Base-by-base conservation (phyloP, 2,113 vertebrate species). In the Bothrops jararaca region DNA sequence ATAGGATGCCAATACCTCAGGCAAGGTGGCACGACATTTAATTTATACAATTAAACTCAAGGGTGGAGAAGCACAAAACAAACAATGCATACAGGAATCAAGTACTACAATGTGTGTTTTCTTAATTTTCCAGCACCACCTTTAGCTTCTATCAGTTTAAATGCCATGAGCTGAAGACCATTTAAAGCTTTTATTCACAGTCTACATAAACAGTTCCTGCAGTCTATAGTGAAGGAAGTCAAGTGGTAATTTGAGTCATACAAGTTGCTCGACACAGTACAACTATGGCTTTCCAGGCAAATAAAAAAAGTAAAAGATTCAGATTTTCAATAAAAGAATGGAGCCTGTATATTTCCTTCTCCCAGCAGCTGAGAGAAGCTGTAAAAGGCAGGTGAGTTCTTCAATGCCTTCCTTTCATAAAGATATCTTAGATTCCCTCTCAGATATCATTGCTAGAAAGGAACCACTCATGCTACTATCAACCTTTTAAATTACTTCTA, bases 1-100 rank as follows among this genome's bases (percentile, higher is more conserved):
- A 96, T 95, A 64, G 95, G 95, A 96, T 96, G 95, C 95, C 96
- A 95, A 91, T 94, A 95, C 97, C 94, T 96, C 95, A 64, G 95
- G 97, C 94, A 95, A 86, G 94, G 93, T 95, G 95, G 90, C 95
- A 94, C 95, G 74, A 97, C 96, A 95, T 85, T 95, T 95, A 95
- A 95, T 95, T 94, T 88, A 93, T 93, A 94, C 94, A 97, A 95
- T 97, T 96, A 96, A 95, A 93, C 45, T 50, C 0, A 86, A 94
- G 93, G 95, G 94, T 91, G 80, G 94, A 91, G 94, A 95, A 93
- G 93, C 48, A 90, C 94, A 94, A 97, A 96, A 96, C 95, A 96
- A 96, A 93, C 80, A 94, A 50, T 89, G 85, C 42, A 50, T 93
- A 92, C 95, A 93, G 92, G 93, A 94, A 93, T 95, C 89, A 42